Percentiles rank a stretch among this genome's conserved stretches.
Evolutionary conservation across 2,888 invertebrate genomes (phyloP).

Genomic region (Molorchus minor): DNA sequence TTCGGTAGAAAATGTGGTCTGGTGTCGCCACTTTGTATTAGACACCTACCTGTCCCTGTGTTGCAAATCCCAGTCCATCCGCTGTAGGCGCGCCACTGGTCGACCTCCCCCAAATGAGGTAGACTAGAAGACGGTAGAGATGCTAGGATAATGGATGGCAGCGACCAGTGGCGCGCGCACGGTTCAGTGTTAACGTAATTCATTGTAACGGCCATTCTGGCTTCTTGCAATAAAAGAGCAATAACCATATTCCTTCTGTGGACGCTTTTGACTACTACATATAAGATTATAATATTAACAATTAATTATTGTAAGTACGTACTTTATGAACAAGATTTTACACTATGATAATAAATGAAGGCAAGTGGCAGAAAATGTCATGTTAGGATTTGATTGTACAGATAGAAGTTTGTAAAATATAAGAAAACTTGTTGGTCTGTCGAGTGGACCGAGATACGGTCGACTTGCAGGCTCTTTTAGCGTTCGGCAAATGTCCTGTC

Average conservation of each 20-base stretch:
- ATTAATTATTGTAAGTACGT: conserved; percentile 63
- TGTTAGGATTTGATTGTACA: conserved; percentile 63
- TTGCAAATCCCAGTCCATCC: conserved; percentile 59
- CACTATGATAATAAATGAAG: conserved; percentile 63
- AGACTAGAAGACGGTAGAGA: conserved; percentile 15
- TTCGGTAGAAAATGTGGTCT: conserved; percentile 60
- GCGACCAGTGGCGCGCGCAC: conserved; percentile 6
- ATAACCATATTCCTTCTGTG: conserved; percentile 67
- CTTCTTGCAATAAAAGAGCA: conserved; percentile 67
- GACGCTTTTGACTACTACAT: conserved; percentile 65
- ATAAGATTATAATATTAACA: conserved; percentile 61
- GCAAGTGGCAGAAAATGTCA: conserved; percentile 57
- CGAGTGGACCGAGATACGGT: conserved; percentile 42
- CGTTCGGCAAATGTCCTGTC: conserved; percentile 57
- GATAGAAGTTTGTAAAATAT: conserved; percentile 63
- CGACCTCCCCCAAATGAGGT: neutral
- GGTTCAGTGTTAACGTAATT: conserved; percentile 69
- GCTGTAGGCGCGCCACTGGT: conserved; percentile 55
- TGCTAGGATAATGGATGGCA: conserved; percentile 6
- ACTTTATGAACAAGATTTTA: conserved; percentile 65
- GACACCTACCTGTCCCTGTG: conserved; percentile 61
- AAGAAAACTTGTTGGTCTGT: conserved; percentile 61
- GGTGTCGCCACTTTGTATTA: conserved; percentile 62
- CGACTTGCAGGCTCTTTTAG: conserved; percentile 67
- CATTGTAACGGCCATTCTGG: conserved; percentile 67